A percentile compares a stretch with the other conserved stretches of the same genome.
Conservation (phyloP, 2,888 invertebrate species). For the Xylophagus ater region DNA sequence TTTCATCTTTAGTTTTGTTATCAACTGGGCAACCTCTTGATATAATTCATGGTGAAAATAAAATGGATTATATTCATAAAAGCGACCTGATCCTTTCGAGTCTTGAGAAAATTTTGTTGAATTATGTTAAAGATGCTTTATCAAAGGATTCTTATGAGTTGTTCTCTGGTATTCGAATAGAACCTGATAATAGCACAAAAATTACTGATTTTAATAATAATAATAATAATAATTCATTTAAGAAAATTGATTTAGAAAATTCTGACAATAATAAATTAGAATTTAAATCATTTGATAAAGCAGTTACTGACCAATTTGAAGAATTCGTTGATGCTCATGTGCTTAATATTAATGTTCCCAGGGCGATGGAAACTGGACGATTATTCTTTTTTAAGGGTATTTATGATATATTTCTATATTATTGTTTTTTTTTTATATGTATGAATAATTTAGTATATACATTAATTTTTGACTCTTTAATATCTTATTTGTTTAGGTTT, state of each 20-base stretch:
- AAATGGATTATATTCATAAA: too few species aligned
- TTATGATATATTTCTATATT: background rate
- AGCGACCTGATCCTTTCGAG: too few species aligned
- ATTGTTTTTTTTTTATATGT: background rate
- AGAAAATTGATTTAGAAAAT: background rate
- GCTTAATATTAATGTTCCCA: slow-evolving; percentile 52
- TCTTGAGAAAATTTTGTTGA: slow-evolving; percentile 41
- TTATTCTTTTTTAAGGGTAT: slow-evolving; percentile 52
- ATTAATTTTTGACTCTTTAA: too few species aligned
- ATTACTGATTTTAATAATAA: slow-evolving; percentile 3
- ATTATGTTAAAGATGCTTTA: slow-evolving; percentile 47
- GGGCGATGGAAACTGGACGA: slow-evolving; percentile 47
- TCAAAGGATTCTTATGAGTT: slow-evolving; percentile 46
- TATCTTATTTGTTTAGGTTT: slow-evolving; percentile 69
- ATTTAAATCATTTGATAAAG: slow-evolving; percentile 15
- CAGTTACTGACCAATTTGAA: background rate
- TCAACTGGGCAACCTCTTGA: too few species aligned
- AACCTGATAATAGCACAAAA: slow-evolving; percentile 15
- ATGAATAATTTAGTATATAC: background rate
- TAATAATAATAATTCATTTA: background rate
- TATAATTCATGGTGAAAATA: too few species aligned
- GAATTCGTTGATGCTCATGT: slow-evolving; percentile 38
- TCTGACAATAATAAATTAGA: background rate
- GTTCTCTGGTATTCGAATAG: slow-evolving; percentile 47
- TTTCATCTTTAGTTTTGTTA: too few species aligned